Evolutionary conservation across 53 echinoderm and acorn worm genomes (phyloP), one percentile per base, ranked within the genome.

Genomic region (Paracentrotus lividus): DNA sequence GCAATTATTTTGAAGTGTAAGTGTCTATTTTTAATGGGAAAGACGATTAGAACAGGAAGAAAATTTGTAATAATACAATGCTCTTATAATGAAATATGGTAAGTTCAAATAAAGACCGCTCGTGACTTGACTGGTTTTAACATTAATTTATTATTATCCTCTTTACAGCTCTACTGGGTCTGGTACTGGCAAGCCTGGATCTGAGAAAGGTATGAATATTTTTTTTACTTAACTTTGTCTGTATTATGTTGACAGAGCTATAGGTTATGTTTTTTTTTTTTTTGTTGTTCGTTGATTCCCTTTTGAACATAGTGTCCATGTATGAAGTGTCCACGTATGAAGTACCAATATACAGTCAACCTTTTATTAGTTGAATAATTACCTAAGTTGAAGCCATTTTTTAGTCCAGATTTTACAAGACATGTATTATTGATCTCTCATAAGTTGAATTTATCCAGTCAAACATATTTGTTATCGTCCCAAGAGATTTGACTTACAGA

Each of bases 141-240:
- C 52, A 85, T 29, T 14, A 49, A 31, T 85, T 85, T 26, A 49
- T 49, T 49, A 52, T 8, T 24, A 49, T 85, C 6, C 78, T 57
- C 42, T 94, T 77, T 24, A 2, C 93, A 96, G 96, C 96, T 96
- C 96, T 27, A 84, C 95, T 69, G 88, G 95, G 27, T 66, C 96
- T 32, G 42, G 75, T 52, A 54, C 76, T 51, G 38, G 91, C 76
- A 91, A 91, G 38, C 91, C 91, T 75, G 76, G 75, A 20, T 91
- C 91, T 13, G 91, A 91, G 76, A 91, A 91, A 76, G 91, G 91
- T 91, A 76, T 6, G 49, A 66, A 1, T 29, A 2, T 49, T 20
- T 36, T 10, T 40, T 5, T 33, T 23, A 20, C 42, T 42, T 42
- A 64, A 5, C 8, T 29, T 29, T 64, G 27, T 26, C 27, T 29